Conservation (phyloP, 2,888 invertebrate genomes). For the Drosophila diplacantha region DNA sequence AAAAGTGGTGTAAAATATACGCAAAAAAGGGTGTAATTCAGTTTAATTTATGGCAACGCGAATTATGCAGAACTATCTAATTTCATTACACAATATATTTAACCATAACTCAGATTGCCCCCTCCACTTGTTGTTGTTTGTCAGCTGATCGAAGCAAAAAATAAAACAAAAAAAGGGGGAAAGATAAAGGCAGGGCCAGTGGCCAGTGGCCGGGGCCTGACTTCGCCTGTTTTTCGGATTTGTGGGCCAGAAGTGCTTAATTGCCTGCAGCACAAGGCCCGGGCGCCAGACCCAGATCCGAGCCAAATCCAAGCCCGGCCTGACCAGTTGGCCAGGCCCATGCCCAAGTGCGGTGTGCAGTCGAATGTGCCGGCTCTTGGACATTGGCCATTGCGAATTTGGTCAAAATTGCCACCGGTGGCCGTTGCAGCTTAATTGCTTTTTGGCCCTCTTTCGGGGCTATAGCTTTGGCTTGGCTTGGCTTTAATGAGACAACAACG, state of each 20-base stretch:
- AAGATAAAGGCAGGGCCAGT: background rate
- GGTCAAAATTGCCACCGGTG: constrained; percentile 51
- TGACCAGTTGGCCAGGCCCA: constrained; percentile 32
- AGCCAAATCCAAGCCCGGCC: constrained; percentile 5
- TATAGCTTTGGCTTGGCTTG: background rate
- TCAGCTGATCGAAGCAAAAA: background rate
- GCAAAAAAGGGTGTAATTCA: background rate
- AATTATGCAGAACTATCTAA: background rate
- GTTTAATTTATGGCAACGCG: constrained; percentile 1
- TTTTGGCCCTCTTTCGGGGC: constrained; percentile 40
- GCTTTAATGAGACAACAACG: constrained; percentile 47
- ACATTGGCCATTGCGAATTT: constrained; percentile 37
- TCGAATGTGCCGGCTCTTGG: constrained; percentile 12
- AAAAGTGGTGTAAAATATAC: background rate
- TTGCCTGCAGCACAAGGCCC: constrained; percentile 11
- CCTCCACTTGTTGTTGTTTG: background rate
- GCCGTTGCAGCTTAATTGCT: constrained; percentile 52
- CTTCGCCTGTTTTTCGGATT: constrained; percentile 25
- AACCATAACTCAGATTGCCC: background rate
- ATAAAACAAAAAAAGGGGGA: background rate
- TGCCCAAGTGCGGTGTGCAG: constrained; percentile 17
- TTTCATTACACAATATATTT: background rate
- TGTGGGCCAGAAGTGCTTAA: constrained; percentile 36
- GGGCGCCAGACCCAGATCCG: background rate
- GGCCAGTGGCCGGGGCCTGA: background rate